A percentile compares a stretch with the other conserved stretches of the same genome.
Evolutionary conservation across 2,797 vertebrate genomes (phyloP).

Genomic region (Paratrypauchen microcephalus): DNA sequence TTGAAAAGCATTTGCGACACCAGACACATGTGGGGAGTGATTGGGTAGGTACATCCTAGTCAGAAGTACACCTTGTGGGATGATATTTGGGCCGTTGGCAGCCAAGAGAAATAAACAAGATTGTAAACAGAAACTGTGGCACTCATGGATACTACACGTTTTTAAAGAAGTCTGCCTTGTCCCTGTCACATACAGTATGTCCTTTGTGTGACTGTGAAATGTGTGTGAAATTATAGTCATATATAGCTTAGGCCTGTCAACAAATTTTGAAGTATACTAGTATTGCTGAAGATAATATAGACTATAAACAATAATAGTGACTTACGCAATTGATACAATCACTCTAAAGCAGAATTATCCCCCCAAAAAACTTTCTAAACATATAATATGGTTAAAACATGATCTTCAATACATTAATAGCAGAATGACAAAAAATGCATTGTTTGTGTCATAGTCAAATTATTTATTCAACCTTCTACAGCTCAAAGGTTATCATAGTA

Average conservation of each 20-base stretch:
- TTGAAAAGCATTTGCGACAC: constrained; percentile 20
- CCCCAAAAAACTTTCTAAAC: too few relatives aligned
- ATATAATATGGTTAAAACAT: too few relatives aligned
- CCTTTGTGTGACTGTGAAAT: constrained; percentile 6
- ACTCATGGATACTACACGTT: constrained; percentile 34
- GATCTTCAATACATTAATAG: too few relatives aligned
- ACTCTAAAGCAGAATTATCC: too few relatives aligned
- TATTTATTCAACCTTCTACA: too few relatives aligned
- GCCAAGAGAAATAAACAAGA: constrained; percentile 66
- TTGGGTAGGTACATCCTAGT: constrained; percentile 37
- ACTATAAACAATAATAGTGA: too few relatives aligned
- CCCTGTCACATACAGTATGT: constrained; percentile 15
- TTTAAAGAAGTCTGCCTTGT: constrained; percentile 18
- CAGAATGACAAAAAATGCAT: too few relatives aligned
- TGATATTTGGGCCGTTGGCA: constrained; percentile 35
- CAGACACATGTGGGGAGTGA: constrained; percentile 19
- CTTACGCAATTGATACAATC: too few relatives aligned
- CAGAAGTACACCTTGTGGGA: constrained; percentile 52
- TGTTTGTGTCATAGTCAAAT: background rate
- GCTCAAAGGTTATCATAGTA: too few relatives aligned
- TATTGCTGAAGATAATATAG: too few relatives aligned
- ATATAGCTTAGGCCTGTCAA: too few relatives aligned
- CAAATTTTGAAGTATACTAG: too few relatives aligned
- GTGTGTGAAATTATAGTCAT: background rate
- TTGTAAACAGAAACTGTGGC: constrained; percentile 53